Base-by-base conservation (phyloP, 2,113 vertebrate species). In the Noturus placidus region DNA sequence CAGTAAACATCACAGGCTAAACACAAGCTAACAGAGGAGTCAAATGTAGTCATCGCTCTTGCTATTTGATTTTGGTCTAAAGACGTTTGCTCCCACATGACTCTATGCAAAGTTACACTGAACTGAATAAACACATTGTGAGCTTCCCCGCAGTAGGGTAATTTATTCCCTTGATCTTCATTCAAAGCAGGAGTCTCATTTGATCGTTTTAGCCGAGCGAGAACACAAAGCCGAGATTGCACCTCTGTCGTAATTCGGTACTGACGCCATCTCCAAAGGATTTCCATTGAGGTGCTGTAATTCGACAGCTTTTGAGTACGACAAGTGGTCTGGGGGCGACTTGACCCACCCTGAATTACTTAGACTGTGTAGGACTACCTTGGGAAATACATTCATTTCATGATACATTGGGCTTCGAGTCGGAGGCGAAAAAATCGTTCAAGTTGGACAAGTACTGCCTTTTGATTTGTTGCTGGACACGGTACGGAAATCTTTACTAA, bases 361-460 rank as follows among this genome's bases (percentile, higher is more conserved):
- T 14, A 13, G 50, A 35, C 80, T 38, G 42, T 46, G 76, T 67
- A 88, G 81, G 70, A 30, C 80, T 67, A 81, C 74, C 83, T 46
- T 56, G 69, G 77, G 81, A 87, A 88, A 83, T 78, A 54, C 87
- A 83, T 86, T 90, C 56, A 87, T 87, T 86, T 86, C 78, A 83
- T 72, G 89, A 90, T 87, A 83, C 89, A 86, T 30, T 35, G 82
- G 33, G 30, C 15, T 87, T 17, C 46, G 83, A 61, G 69, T 65
- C 79, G 76, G 78, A 86, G 78, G 69, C 54, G 72, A 63, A 63
- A 61, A 61, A 86, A 42, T 84, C 82, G n/a, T 91, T 88, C 50
- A 69, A 87, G 85, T 86, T 72, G 52, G 87, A 88, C 56, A 57
- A 88, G 70, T 25, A 10, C 10, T 82, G 85, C 81, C 70, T 83